A percentile compares a stretch with the other conserved stretches of the same genome.
Evolutionary conservation across 1,140 invertebrate species (phyloP).

Genomic region (Drosophila simulans): DNA sequence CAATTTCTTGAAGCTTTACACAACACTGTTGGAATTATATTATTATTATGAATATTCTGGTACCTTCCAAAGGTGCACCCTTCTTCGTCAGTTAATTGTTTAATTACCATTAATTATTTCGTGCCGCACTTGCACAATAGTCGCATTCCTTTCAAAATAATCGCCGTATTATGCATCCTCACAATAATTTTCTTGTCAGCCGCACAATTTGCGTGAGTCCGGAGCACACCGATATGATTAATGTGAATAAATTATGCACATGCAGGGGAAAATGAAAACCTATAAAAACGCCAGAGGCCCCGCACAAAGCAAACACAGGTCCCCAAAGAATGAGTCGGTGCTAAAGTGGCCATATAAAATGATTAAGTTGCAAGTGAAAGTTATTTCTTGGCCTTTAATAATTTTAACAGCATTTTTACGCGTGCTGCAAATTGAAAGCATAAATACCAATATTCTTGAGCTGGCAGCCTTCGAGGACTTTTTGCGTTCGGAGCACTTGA

Average conservation of each 20-base stretch:
- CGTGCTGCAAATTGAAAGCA: slow-evolving; percentile 74
- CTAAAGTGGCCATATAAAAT: slow-evolving; percentile 74
- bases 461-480: slow-evolving; percentile 69
- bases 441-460: slow-evolving; percentile 79
- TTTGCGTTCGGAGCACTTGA: slow-evolving; percentile 56
- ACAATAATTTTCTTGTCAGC: slow-evolving; percentile 61
- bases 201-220: slow-evolving; percentile 53
- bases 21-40: no score
- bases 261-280: slow-evolving; percentile 10
- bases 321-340: slow-evolving; percentile 19
- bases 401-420: slow-evolving; percentile 69
- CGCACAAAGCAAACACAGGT: slow-evolving; percentile 38
- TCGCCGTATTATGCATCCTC: slow-evolving; percentile 31
- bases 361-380: slow-evolving; percentile 79
- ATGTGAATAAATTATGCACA: slow-evolving; percentile 69
- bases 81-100: no score
- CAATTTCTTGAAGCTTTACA: no score
- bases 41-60: no score
- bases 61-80: no score
- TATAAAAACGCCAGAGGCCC: slow-evolving; percentile 34
- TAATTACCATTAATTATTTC: slow-evolving; percentile 9
- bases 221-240: slow-evolving; percentile 51
- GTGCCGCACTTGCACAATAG: slow-evolving; percentile 12
- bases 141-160: slow-evolving; percentile 10
- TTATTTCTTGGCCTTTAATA: slow-evolving; percentile 80